Evolutionary conservation across 2,888 invertebrate species (phyloP).

Genomic region (Tinea semifulvella): DNA sequence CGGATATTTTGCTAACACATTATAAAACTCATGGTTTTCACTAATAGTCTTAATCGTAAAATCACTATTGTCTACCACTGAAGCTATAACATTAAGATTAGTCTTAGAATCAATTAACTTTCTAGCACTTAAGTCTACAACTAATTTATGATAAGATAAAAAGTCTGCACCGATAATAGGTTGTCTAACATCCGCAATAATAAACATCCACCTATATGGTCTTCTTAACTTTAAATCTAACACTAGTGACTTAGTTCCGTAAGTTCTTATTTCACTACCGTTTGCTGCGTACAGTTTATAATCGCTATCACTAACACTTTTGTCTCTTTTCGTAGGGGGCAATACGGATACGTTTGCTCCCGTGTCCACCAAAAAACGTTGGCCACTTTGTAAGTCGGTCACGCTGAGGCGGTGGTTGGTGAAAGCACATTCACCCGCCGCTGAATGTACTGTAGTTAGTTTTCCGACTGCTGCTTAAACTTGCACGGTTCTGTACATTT

Average conservation of each 20-base stretch:
- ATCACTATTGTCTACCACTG: not conserved
- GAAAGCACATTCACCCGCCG: conserved; percentile 17
- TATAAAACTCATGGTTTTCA: not conserved
- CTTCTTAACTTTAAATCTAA: conserved; percentile 18
- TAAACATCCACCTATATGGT: conserved; percentile 18
- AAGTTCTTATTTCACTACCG: conserved; percentile 19
- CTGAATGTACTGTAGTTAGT: conserved; percentile 17
- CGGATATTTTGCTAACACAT: not conserved
- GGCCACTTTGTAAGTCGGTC: conserved; percentile 17
- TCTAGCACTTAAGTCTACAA: conserved; percentile 17
- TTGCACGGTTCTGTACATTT: too few relatives aligned
- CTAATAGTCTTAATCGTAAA: not conserved
- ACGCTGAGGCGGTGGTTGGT: conserved; percentile 18
- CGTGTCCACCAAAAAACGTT: conserved; percentile 17
- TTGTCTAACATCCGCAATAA: conserved; percentile 17
- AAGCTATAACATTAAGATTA: conserved; percentile 8
- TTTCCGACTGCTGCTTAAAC: conserved; percentile 18
- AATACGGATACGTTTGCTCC: conserved; percentile 18
- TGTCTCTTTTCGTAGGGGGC: conserved; percentile 12
- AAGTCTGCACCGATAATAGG: conserved; percentile 21
- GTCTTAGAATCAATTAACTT: conserved; percentile 19
- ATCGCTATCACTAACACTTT: not conserved
- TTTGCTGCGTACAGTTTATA: conserved; percentile 24
- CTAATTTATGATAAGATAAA: conserved; percentile 16
- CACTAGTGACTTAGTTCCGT: conserved; percentile 15